Evolutionary conservation across 92 coral and sea anemone species (phyloP).

Genomic region (Porites divaricata): DNA sequence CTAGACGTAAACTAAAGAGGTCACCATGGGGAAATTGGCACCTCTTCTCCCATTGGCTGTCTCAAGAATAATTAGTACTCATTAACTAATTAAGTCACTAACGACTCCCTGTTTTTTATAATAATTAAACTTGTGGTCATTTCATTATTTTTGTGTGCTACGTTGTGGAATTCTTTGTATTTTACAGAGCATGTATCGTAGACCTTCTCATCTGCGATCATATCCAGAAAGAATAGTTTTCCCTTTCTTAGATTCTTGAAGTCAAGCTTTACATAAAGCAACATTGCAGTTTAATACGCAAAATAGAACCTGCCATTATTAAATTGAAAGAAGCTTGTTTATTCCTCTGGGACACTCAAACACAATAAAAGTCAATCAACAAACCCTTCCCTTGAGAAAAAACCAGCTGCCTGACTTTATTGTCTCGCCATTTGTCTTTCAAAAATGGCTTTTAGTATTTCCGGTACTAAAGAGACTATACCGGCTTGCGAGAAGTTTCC

Average conservation of each 20-base stretch:
- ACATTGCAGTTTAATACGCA: background rate
- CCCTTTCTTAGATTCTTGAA: background rate
- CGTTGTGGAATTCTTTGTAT: background rate
- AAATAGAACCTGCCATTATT: background rate
- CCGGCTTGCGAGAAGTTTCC: too few species aligned
- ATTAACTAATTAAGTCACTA: conserved; percentile 16
- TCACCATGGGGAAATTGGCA: conserved; percentile 45
- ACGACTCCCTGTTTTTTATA: background rate
- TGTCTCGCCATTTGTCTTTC: background rate
- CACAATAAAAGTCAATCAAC: background rate
- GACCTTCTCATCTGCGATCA: background rate
- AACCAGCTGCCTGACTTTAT: background rate
- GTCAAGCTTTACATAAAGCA: background rate
- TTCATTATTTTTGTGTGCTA: too few species aligned
- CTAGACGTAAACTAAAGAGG: conserved; percentile 48
- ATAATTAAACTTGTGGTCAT: background rate
- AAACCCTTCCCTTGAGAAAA: background rate
- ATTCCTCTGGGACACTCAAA: conserved; percentile 6
- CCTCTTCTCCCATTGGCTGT: conserved; percentile 30
- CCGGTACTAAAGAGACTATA: too few species aligned
- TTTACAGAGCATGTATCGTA: background rate
- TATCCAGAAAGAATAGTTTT: background rate
- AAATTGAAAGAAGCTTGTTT: background rate
- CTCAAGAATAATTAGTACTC: conserved; percentile 6
- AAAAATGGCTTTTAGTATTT: too few species aligned